Evolutionary conservation across 2,113 vertebrate species (phyloP).

Genomic region (Melierax canorus): DNA sequence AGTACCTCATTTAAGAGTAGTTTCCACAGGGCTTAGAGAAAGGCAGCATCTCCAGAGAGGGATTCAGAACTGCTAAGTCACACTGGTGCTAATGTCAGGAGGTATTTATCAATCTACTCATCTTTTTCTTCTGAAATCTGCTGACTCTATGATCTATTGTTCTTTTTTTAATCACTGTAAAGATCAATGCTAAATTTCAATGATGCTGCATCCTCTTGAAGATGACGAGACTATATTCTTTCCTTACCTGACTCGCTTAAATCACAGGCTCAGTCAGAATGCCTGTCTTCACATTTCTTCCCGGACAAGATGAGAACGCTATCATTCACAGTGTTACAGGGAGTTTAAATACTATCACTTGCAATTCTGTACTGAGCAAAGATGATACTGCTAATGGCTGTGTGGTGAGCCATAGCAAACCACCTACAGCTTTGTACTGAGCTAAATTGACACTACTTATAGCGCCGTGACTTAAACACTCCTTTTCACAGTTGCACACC

Average conservation of each 20-base stretch:
- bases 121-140: background rate
- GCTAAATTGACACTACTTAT: conserved; percentile 42
- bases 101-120: background rate
- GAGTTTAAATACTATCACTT: conserved; percentile 49
- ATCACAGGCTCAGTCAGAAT: background rate
- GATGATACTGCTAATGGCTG: conserved; percentile 38
- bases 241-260: background rate
- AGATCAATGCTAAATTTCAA: background rate
- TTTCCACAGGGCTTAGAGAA: background rate
- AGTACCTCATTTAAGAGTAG: background rate
- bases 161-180: conserved; percentile 11
- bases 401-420: conserved; percentile 52
- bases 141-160: background rate
- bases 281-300: background rate
- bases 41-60: background rate
- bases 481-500: conserved; percentile 57
- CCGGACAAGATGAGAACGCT: background rate
- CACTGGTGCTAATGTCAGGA: background rate
- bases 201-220: background rate
- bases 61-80: background rate
- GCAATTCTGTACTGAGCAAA: conserved; percentile 36
- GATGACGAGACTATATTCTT: background rate
- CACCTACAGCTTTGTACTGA: conserved; percentile 48
- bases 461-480: conserved; percentile 30
- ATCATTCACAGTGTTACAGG: background rate